A percentile compares a stretch with the other conserved stretches of the same genome.
These are phyloP conservation scores for Heliothis virescens DNA, from an alignment of 1,140 invertebrate species.

Conservation along the genomic window DNA sequence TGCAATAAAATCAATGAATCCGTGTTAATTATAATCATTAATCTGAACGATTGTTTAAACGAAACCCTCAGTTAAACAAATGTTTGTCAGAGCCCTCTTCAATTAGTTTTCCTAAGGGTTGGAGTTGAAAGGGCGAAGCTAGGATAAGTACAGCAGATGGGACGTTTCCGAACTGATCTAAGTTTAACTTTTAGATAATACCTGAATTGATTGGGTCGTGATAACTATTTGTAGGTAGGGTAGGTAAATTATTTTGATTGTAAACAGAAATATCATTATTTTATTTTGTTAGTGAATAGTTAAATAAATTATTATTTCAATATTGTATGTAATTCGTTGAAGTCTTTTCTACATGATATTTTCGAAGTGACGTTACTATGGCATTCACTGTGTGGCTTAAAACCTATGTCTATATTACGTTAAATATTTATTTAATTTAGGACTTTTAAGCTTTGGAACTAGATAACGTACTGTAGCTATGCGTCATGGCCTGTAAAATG, in stretches of 20 bases:
- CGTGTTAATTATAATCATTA: neutral
- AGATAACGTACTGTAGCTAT: too few relatives aligned
- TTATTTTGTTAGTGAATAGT: too few relatives aligned
- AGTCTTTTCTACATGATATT: neutral
- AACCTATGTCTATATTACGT: too few relatives aligned
- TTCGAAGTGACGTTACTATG: neutral
- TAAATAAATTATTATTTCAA: too few relatives aligned
- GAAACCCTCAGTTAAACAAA: neutral
- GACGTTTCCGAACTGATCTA: conserved; percentile 20
- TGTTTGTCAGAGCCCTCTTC: neutral
- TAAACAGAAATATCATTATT: too few relatives aligned
- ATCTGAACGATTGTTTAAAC: conserved; percentile 3
- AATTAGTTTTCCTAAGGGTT: conserved; percentile 30
- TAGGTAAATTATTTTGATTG: too few relatives aligned
- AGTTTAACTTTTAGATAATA: neutral
- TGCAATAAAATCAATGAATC: too few relatives aligned
- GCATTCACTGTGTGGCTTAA: too few relatives aligned
- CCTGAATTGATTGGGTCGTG: conserved; percentile 7
- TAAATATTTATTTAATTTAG: too few relatives aligned
- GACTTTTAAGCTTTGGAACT: too few relatives aligned
- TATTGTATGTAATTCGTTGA: neutral
- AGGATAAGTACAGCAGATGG: conserved; percentile 30
- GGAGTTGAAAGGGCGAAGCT: neutral
- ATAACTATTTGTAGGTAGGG: neutral
- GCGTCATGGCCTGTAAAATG: too few relatives aligned